Evolutionary conservation across 2,113 vertebrate species (phyloP).

Genomic region (Ochotona curzoniae): DNA sequence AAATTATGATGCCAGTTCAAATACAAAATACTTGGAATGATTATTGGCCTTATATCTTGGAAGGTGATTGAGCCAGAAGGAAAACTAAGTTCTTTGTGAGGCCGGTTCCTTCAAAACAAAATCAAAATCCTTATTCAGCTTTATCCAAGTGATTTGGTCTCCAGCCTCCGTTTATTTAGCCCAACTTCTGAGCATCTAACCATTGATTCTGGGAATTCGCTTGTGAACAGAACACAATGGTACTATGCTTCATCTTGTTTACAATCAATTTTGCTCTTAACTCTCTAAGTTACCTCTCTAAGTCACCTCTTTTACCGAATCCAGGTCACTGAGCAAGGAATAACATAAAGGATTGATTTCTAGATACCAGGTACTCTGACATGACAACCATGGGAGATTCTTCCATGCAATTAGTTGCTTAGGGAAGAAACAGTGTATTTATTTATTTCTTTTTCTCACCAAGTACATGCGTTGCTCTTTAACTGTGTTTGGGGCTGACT

Average conservation of each 20-base stretch:
- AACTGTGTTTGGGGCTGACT: background rate
- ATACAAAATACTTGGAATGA: background rate
- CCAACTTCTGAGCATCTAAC: background rate
- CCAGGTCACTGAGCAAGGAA: background rate
- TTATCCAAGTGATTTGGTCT: background rate
- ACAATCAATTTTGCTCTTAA: background rate
- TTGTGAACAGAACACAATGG: background rate
- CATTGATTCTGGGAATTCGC: background rate
- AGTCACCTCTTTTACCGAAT: background rate
- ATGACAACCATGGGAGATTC: background rate
- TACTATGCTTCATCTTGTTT: background rate
- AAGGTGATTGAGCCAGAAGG: background rate
- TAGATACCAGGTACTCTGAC: constrained; percentile 44
- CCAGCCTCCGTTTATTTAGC: background rate
- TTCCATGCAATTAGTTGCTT: constrained; percentile 23
- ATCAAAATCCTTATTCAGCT: background rate
- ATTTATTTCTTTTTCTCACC: background rate
- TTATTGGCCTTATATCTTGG: background rate
- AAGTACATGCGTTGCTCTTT: background rate
- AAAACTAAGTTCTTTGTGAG: background rate
- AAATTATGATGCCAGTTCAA: background rate
- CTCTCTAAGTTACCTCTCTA: background rate
- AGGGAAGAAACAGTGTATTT: constrained; percentile 2
- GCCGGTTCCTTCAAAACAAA: background rate
- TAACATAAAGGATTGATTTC: constrained; percentile 59